phyloP scores from a whole-genome alignment of 2,113 vertebrate genomes.

The Caranx melampygus region DNA sequence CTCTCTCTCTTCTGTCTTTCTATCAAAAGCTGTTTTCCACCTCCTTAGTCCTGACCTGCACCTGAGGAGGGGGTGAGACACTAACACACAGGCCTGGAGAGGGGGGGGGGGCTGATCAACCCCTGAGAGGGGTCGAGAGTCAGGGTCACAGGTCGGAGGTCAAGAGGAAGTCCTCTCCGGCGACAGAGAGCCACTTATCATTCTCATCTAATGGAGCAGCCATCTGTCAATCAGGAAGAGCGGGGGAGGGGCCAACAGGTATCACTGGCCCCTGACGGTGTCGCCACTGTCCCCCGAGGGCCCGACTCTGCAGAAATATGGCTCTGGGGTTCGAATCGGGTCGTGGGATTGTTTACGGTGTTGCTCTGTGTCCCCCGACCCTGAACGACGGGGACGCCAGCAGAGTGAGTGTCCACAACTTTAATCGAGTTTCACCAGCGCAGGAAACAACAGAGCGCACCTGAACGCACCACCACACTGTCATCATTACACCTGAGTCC shows the following conservation, averaged over 20 bases:
- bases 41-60: constrained; percentile 52
- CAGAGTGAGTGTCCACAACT: not conserved
- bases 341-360: constrained; percentile 73
- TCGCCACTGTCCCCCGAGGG: constrained; percentile 58
- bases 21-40: constrained; percentile 57
- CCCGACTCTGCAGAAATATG: constrained; percentile 31
- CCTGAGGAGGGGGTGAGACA: constrained; percentile 56
- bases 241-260: constrained; percentile 77
- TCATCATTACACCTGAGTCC: no score
- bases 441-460: not conserved
- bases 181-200: constrained; percentile 92
- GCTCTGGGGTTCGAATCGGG: constrained; percentile 45
- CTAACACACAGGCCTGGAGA: constrained; percentile 16
- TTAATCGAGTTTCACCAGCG: constrained; percentile 23
- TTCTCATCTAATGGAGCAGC: constrained; percentile 94
- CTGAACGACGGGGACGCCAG: not conserved
- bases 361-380: constrained; percentile 29
- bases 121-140: constrained; percentile 91
- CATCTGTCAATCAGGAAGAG: constrained; percentile 91
- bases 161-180: constrained; percentile 96
- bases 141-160: constrained; percentile 89
- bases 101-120: constrained; percentile 82
- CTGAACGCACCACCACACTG: not conserved
- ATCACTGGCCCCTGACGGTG: constrained; percentile 27
- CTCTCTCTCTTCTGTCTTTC: not conserved